phyloP scores from a whole-genome alignment of 35 echinoderm and acorn worm species.

The Heliocidaris erythrogramma region DNA sequence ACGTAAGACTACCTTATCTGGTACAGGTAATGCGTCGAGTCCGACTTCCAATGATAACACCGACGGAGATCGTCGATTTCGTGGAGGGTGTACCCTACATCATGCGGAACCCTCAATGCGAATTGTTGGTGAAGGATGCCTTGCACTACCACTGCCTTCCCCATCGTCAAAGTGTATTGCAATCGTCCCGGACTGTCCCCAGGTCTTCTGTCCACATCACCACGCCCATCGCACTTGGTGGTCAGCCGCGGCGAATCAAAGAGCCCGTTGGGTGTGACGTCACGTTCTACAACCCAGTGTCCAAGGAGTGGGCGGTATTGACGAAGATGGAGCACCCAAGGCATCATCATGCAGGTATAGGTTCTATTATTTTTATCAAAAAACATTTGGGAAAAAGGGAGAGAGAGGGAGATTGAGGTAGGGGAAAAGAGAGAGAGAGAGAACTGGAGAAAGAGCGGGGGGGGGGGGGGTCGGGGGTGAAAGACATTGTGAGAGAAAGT shows the following conservation, averaged over 20 bases:
- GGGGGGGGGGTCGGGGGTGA: background rate
- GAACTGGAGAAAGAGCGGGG: background rate
- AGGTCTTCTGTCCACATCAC: constrained; percentile 67
- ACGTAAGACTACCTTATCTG: constrained; percentile 36
- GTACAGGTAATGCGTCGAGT: constrained; percentile 65
- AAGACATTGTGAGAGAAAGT: background rate
- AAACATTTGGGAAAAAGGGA: too few species aligned
- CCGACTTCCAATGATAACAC: constrained; percentile 90
- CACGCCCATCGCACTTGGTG: constrained; percentile 81
- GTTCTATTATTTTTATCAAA: background rate
- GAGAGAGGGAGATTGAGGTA: background rate
- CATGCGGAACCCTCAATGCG: constrained; percentile 74
- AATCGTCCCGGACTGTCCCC: constrained; percentile 77
- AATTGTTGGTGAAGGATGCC: constrained; percentile 86
- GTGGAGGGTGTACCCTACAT: constrained; percentile 80
- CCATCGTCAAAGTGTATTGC: constrained; percentile 80
- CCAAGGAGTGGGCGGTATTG: constrained; percentile 64
- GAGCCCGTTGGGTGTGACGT: constrained; percentile 69
- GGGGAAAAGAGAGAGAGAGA: background rate
- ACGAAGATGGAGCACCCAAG: constrained; percentile 79
- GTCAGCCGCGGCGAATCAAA: constrained; percentile 80
- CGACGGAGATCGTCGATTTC: constrained; percentile 83
- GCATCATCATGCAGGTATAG: constrained; percentile 92
- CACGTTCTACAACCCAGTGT: constrained; percentile 71
- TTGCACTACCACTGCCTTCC: constrained; percentile 95